Percentiles rank a stretch among this genome's conserved stretches.
Evolutionary conservation across 1,140 invertebrate species (phyloP).

Genomic region (Drosophila novamexicana): DNA sequence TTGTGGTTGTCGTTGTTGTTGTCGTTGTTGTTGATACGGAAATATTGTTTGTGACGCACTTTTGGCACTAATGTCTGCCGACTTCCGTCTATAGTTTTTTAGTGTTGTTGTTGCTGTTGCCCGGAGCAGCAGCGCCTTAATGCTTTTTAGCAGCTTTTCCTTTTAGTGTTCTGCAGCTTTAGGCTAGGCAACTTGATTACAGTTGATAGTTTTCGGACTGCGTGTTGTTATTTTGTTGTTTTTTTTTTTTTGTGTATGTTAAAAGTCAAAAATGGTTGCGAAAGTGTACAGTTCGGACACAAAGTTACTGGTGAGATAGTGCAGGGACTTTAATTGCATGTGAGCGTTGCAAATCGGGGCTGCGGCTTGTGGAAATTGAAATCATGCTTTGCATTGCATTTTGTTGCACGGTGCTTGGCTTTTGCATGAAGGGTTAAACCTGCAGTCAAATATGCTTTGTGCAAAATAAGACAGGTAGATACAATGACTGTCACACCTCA

Average conservation of each 20-base stretch:
- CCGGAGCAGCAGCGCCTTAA: conserved; percentile 58
- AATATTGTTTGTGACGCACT: conserved; percentile 81
- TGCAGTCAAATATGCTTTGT: no score
- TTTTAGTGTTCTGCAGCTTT: conserved; percentile 48
- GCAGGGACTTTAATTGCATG: conserved; percentile 47
- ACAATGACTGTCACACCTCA: no score
- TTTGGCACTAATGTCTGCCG: conserved; percentile 79
- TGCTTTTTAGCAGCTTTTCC: conserved; percentile 78
- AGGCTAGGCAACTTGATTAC: conserved; percentile 76
- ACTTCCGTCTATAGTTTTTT: conserved; percentile 73
- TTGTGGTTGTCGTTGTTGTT: conserved; percentile 38
- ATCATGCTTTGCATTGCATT: conserved; percentile 1
- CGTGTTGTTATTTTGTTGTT: conserved; percentile 17
- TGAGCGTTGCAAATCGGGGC: conserved; percentile 31
- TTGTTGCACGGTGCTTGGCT: not conserved
- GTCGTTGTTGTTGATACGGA: conserved; percentile 66
- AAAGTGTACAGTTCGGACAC: conserved; percentile 18
- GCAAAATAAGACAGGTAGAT: no score
- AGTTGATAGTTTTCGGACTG: conserved; percentile 72
- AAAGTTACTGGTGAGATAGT: conserved; percentile 39
- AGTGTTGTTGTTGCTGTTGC: conserved; percentile 20
- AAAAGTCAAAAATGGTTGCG: conserved; percentile 59
- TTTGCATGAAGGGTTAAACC: not conserved
- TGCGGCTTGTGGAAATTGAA: conserved; percentile 9
- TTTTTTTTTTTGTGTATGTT: conserved; percentile 17